phyloP scores from a whole-genome alignment of 2,797 vertebrate species.

The Danio kyathit region DNA sequence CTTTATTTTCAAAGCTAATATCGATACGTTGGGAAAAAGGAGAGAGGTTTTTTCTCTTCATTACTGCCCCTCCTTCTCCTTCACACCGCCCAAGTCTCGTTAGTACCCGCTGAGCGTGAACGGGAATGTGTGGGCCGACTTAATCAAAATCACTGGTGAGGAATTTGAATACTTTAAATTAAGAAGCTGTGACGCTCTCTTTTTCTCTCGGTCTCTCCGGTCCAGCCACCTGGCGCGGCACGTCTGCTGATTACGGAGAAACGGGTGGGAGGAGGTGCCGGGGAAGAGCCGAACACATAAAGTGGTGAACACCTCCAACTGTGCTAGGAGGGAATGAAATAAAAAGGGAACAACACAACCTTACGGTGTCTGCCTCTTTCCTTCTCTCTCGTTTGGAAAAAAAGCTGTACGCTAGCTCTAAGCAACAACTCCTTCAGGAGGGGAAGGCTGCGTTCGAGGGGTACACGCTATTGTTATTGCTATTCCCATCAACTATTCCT shows the following conservation, averaged over 20 bases:
- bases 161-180: constrained; percentile 50
- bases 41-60: neutral
- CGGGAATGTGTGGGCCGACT: constrained; percentile 30
- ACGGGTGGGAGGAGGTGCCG: constrained; percentile 14
- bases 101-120: constrained; percentile 50
- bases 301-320: constrained; percentile 54
- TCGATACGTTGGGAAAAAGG: constrained; percentile 1
- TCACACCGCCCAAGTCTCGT: constrained; percentile 28
- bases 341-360: constrained; percentile 19
- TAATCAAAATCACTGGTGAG: constrained; percentile 49
- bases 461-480: neutral
- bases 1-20: constrained; percentile 7
- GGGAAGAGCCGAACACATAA: constrained; percentile 46
- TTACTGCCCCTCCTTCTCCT: neutral
- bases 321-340: constrained; percentile 26
- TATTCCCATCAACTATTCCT: constrained; percentile 51
- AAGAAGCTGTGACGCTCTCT: constrained; percentile 18
- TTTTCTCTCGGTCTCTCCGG: constrained; percentile 18
- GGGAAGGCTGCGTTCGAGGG: constrained; percentile 1
- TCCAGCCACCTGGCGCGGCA: constrained; percentile 22
- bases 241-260: constrained; percentile 25
- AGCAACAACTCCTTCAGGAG: neutral
- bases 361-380: neutral
- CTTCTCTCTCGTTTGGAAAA: constrained; percentile 10
- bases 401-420: neutral